Conservation (phyloP, 2,888 invertebrate genomes). For the Drosophila atroscutellata region DNA sequence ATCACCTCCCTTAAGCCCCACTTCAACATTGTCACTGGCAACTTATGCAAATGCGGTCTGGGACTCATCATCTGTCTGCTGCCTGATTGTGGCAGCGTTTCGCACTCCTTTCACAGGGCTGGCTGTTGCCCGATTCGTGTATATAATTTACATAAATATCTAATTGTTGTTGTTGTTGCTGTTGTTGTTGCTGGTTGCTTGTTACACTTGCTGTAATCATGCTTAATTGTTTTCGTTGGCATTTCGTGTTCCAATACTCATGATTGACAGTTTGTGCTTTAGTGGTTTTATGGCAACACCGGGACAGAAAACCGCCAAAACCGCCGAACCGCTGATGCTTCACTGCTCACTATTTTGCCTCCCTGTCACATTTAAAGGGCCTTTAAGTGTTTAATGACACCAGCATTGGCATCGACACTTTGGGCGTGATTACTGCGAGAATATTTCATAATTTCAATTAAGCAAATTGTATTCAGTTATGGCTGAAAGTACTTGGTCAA, state of each 20-base stretch:
- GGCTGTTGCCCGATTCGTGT: constrained; percentile 34
- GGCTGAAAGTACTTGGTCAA: constrained; percentile 37
- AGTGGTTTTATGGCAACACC: constrained; percentile 67
- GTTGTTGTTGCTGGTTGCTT: constrained; percentile 19
- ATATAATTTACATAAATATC: constrained; percentile 77
- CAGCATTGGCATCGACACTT: constrained; percentile 34
- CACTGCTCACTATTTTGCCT: constrained; percentile 7
- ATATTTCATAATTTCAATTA: constrained; percentile 79
- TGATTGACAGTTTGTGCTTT: constrained; percentile 78
- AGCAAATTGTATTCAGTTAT: constrained; percentile 58
- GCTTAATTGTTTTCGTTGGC: constrained; percentile 76
- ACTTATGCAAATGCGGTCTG: constrained; percentile 67
- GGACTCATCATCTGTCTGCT: constrained; percentile 49
- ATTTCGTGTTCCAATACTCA: constrained; percentile 69
- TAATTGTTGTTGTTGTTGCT: constrained; percentile 65
- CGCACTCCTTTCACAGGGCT: constrained; percentile 41
- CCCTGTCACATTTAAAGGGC: constrained; percentile 49
- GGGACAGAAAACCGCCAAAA: constrained; percentile 40
- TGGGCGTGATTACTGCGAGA: constrained; percentile 16
- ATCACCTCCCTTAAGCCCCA: neutral
- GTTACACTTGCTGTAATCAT: constrained; percentile 73
- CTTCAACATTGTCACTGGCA: constrained; percentile 19
- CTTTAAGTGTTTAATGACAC: constrained; percentile 78
- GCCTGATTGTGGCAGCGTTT: constrained; percentile 32
- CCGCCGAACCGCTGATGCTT: constrained; percentile 19